Percentiles rank a stretch among this genome's conserved stretches.
phyloP scores from a whole-genome alignment of 2,113 vertebrate species.

The Philantomba maxwellii region DNA sequence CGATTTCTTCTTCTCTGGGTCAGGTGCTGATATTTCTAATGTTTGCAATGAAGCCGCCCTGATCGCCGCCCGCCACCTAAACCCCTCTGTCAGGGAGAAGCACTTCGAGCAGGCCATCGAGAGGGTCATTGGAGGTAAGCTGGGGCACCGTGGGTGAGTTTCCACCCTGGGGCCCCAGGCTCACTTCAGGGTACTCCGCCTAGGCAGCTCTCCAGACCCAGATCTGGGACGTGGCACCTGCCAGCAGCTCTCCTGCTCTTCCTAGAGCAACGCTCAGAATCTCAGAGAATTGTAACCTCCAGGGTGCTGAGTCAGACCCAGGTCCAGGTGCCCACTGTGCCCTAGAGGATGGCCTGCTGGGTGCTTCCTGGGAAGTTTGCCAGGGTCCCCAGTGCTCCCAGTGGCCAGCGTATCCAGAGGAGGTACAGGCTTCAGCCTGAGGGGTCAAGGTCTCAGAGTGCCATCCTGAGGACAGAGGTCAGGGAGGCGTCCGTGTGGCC shows the following conservation, averaged over 20 bases:
- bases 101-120: constrained; percentile 79
- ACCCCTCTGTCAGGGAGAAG: constrained; percentile 62
- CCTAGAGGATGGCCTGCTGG: neutral
- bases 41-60: constrained; percentile 85
- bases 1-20: neutral
- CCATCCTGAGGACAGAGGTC: neutral
- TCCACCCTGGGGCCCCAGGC: neutral
- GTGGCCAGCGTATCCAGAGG: neutral
- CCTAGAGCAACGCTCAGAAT: neutral
- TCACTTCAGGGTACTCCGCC: neutral
- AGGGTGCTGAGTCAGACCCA: neutral
- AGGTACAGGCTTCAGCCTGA: neutral
- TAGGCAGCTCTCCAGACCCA: neutral
- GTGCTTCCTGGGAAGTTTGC: neutral
- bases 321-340: neutral
- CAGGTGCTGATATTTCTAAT: constrained; percentile 84
- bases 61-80: constrained; percentile 79
- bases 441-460: neutral
- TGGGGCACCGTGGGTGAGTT: neutral
- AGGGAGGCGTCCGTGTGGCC: neutral
- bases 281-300: neutral
- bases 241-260: neutral
- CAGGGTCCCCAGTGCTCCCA: neutral
- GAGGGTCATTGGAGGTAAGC: constrained; percentile 78
- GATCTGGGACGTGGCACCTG: neutral